A percentile compares a stretch with the other conserved stretches of the same genome.
Conservation (phyloP, 2,113 vertebrate species). For the Tragelaphus strepsiceros region DNA sequence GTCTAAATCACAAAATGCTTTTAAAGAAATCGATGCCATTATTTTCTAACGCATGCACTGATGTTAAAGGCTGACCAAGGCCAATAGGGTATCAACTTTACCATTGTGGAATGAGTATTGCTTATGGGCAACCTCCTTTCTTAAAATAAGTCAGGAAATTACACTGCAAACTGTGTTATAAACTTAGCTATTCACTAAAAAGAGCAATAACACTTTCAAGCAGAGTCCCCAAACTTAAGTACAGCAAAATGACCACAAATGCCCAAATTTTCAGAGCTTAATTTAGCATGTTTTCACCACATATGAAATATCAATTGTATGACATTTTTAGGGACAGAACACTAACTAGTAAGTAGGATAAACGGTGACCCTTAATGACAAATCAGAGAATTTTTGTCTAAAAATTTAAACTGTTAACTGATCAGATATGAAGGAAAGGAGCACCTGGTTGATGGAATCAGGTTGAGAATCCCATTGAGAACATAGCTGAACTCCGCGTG, state of each 20-base stretch:
- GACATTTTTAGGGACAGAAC: not conserved
- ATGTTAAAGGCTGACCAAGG: not conserved
- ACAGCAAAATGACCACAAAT: conserved; percentile 3
- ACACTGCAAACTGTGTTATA: not conserved
- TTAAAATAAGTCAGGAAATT: not conserved
- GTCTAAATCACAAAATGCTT: not conserved
- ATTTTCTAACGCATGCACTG: not conserved
- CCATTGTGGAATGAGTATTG: not conserved
- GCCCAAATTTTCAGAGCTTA: not conserved
- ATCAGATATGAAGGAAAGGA: not conserved
- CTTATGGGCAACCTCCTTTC: not conserved
- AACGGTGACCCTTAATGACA: not conserved
- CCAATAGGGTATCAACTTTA: not conserved
- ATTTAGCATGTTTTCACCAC: not conserved
- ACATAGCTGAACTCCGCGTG: conserved; percentile 88
- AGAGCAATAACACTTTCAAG: conserved; percentile 12
- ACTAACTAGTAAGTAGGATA: not conserved
- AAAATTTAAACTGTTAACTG: not conserved
- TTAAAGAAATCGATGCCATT: not conserved
- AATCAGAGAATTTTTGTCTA: not conserved
- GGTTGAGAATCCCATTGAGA: conserved; percentile 89
- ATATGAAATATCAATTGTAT: not conserved
- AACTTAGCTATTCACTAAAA: not conserved
- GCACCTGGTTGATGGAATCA: conserved; percentile 94
- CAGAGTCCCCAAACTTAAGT: not conserved